Evolutionary conservation across 2,113 vertebrate species (phyloP).

Genomic region (Bubalus kerabau): DNA sequence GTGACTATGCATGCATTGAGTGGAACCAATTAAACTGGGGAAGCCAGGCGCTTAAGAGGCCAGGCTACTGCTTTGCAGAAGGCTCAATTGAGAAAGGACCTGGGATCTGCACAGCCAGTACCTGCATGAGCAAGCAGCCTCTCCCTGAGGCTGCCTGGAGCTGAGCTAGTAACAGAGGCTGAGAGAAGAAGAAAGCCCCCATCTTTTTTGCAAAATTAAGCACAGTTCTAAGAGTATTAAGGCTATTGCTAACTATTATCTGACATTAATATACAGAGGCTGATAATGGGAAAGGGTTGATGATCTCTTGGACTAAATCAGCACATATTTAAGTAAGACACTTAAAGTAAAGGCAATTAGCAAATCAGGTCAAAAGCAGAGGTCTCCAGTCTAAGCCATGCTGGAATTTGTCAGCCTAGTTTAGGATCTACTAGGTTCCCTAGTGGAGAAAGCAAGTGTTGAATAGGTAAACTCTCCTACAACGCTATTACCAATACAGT

Average conservation of each 20-base stretch:
- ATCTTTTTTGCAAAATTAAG: constrained; percentile 76
- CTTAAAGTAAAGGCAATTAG: constrained; percentile 69
- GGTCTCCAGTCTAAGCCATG: constrained; percentile 19
- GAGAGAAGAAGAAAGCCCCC: constrained; percentile 49
- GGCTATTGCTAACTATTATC: constrained; percentile 77
- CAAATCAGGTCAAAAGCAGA: constrained; percentile 69
- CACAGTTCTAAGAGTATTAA: constrained; percentile 59
- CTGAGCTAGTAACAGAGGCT: constrained; percentile 13
- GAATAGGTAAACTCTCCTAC: background rate
- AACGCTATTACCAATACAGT: accelerated
- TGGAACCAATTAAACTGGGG: constrained; percentile 52
- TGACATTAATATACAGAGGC: constrained; percentile 68
- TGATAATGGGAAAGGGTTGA: constrained; percentile 74
- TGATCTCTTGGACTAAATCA: constrained; percentile 76
- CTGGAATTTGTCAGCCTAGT: constrained; percentile 31
- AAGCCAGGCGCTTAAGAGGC: background rate
- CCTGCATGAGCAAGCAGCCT: background rate
- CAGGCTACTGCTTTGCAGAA: background rate
- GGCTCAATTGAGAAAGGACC: background rate
- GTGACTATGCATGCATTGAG: background rate
- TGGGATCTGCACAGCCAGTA: background rate
- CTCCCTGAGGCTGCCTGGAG: background rate
- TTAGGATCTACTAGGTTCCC: background rate
- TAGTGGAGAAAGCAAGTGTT: background rate
- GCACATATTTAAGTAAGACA: constrained; percentile 72